A percentile compares a stretch with the other conserved stretches of the same genome.
Evolutionary conservation across 2,797 vertebrate species (phyloP).

Genomic region (Rhynchotus rufescens): DNA sequence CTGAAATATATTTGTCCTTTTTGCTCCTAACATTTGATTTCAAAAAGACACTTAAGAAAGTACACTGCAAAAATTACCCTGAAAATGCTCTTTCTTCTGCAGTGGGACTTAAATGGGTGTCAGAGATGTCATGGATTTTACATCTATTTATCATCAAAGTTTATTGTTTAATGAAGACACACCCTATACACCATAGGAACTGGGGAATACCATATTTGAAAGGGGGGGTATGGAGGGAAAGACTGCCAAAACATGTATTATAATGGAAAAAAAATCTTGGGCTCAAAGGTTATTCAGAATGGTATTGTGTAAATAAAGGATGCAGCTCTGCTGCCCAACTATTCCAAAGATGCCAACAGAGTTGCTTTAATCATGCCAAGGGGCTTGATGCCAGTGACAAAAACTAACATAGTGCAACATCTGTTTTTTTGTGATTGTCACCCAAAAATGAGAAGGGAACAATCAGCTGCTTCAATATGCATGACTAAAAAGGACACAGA

Average conservation of each 20-base stretch:
- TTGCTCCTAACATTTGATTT: not conserved
- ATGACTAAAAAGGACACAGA: not conserved
- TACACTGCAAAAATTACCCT: not conserved
- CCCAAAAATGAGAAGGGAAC: not conserved
- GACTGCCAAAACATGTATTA: not conserved
- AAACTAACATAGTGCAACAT: constrained; percentile 30
- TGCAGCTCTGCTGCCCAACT: constrained; percentile 8
- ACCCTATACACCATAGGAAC: not conserved
- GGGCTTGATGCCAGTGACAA: constrained; percentile 34
- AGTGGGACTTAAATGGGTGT: not conserved
- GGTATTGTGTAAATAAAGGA: not conserved
- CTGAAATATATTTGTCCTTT: not conserved
- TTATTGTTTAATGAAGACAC: not conserved
- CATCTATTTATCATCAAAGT: not conserved
- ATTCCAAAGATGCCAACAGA: constrained; percentile 12
- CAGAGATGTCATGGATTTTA: not conserved
- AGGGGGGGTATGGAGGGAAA: not conserved
- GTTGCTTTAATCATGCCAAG: constrained; percentile 11
- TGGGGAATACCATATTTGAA: not conserved
- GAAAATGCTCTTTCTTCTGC: not conserved
- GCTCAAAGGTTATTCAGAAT: not conserved
- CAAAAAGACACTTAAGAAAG: not conserved
- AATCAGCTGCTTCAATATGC: not conserved
- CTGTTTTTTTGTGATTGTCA: constrained; percentile 13
- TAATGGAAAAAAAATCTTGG: not conserved